phyloP scores from a whole-genome alignment of 2,113 vertebrate species.

The Nyctibius bracteatus region DNA sequence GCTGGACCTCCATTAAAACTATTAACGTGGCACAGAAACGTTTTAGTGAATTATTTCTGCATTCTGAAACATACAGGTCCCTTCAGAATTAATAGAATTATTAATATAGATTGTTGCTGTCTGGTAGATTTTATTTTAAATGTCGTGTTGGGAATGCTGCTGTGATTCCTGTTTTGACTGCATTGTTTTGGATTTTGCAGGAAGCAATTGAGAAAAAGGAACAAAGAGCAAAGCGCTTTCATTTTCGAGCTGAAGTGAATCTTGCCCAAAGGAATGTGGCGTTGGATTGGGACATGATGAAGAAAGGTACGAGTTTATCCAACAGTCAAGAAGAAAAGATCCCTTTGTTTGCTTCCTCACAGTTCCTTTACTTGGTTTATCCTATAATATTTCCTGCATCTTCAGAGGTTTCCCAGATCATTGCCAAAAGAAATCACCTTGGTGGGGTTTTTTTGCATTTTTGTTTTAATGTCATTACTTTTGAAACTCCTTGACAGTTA shows the following conservation, averaged over 20 bases:
- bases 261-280: conserved; percentile 84
- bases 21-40: neutral
- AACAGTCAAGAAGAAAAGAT: neutral
- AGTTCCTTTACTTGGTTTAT: neutral
- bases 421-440: neutral
- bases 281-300: conserved; percentile 88
- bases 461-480: neutral
- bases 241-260: conserved; percentile 86
- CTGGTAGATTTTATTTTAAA: neutral
- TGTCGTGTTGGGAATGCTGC: neutral
- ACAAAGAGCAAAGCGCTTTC: conserved; percentile 91
- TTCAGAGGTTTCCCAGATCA: neutral
- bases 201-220: conserved; percentile 97
- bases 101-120: neutral
- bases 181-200: conserved; percentile 62
- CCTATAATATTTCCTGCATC: neutral
- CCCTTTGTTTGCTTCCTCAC: neutral
- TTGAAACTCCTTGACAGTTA: neutral
- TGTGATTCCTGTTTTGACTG: neutral
- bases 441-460: neutral
- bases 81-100: neutral
- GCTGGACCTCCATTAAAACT: neutral
- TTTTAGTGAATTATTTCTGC: neutral
- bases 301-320: conserved; percentile 80
- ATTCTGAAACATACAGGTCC: neutral